Base-by-base conservation (phyloP, 2,888 invertebrate genomes). In the Polymixis flavicincta region DNA sequence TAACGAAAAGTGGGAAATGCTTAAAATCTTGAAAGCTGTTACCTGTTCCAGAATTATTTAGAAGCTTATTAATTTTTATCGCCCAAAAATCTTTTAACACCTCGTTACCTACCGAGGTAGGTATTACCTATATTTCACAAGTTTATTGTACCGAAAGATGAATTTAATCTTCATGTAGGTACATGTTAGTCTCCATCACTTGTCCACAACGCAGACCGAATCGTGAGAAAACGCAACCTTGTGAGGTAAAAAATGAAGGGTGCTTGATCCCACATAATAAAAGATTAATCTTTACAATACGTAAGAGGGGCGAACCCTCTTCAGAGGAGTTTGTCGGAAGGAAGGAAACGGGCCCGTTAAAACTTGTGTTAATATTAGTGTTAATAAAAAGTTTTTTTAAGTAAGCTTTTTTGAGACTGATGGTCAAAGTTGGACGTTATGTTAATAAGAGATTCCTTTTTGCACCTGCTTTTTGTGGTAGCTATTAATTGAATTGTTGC, bases 311-410 rank as follows among this genome's bases (percentile, higher is more conserved):
- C 87, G 83, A 78, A 74, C 87, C 84, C 87, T 84, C 85, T 87
- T 79, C 78, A 79, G 80, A 70, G 74, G 84, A 67, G 75, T n/a
- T 57, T 80, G 80, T 80, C 80, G 85, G 78, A 85, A 90, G 92
- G 91, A 92, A 93, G 92, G 93, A 92, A 92, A 87, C 75, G 74
- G 74, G 66, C 63, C 91, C 89, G 91, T 87, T 89, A 85, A 82
- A 77, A 85, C 84, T 86, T 54, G 22, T 87, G 77, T 86, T 81
- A 42, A 45, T n/a, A 48, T 0, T 45, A 32, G 17, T 19, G 19
- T n/a, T n/a, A n/a, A n/a, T n/a, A n/a, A n/a, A n/a, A n/a, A n/a
- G n/a, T 48, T 69, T 60, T 48, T 17, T 2, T 5, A 32, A 50
- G 8, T 22, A 28, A 0, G 7, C 0, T 65, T 14, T 48, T 66